Evolutionary conservation across 2,888 invertebrate genomes (phyloP).

Genomic region (Caenorhabditis sinica): DNA sequence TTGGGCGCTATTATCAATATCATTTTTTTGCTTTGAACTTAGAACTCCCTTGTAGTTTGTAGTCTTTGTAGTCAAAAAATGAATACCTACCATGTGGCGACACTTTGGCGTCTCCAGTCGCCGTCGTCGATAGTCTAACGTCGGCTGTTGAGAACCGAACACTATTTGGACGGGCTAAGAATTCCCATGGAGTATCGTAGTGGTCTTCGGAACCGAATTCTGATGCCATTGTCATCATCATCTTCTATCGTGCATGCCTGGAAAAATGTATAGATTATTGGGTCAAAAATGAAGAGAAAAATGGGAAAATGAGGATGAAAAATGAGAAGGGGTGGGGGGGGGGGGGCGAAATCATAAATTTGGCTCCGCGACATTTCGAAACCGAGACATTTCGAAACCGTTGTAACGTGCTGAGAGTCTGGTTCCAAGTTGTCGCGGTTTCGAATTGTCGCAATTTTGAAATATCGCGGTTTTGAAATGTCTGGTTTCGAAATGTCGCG

Average conservation of each 20-base stretch:
- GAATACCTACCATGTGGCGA: conserved; percentile 56
- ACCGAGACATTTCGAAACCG: too few species aligned
- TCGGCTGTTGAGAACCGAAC: conserved; percentile 68
- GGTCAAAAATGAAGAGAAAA: not conserved
- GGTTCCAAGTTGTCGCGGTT: too few species aligned
- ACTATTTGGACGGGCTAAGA: conserved; percentile 74
- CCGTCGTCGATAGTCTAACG: conserved; percentile 42
- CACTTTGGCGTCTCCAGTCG: not conserved
- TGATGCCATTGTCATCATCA: conserved; percentile 48
- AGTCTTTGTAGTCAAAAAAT: conserved; percentile 1
- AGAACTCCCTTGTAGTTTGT: not conserved
- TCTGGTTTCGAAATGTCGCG: too few species aligned
- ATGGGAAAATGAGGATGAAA: not conserved
- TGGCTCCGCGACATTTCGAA: too few species aligned
- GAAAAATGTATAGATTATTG: not conserved
- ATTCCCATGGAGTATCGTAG: conserved; percentile 83
- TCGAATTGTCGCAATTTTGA: too few species aligned
- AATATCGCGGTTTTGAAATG: too few species aligned
- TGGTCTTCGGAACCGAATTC: conserved; percentile 74
- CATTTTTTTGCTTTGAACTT: too few species aligned
- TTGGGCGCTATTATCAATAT: too few species aligned
- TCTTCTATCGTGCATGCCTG: not conserved
- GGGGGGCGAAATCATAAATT: too few species aligned
- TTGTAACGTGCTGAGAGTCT: too few species aligned
- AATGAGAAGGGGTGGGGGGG: too few species aligned